Evolutionary conservation across 2,113 vertebrate species (phyloP).

Genomic region (Lamprotornis superbus): DNA sequence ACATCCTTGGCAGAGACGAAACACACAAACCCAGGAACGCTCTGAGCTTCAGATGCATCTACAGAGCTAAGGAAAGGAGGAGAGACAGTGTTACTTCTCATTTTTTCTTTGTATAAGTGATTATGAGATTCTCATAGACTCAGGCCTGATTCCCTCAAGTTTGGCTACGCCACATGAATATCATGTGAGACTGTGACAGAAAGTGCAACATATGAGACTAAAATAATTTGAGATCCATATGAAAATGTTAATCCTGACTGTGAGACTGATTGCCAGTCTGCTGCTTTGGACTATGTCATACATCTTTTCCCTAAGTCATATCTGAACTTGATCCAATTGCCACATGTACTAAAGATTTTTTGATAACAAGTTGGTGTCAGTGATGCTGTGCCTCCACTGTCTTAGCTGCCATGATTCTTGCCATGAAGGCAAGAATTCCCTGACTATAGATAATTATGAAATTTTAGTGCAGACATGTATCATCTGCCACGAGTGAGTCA

Average conservation of each 20-base stretch:
- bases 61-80: slow-evolving; percentile 77
- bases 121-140: not conserved
- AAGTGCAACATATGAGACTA: not conserved
- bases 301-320: not conserved
- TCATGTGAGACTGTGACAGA: not conserved
- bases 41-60: slow-evolving; percentile 77
- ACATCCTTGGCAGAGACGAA: slow-evolving; percentile 85
- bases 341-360: not conserved
- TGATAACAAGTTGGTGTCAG: not conserved
- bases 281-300: not conserved
- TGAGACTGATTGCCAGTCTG: not conserved
- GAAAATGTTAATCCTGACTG: not conserved
- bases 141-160: not conserved
- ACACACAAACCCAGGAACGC: slow-evolving; percentile 81
- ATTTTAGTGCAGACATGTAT: not conserved
- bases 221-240: not conserved
- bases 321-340: not conserved
- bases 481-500: not conserved
- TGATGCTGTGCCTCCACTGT: not conserved
- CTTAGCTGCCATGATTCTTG: not conserved
- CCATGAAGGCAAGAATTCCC: not conserved
- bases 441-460: not conserved
- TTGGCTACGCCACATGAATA: not conserved
- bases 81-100: not conserved
- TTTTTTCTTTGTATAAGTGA: not conserved